These are phyloP conservation scores for Ochropleura leucogaster DNA, from an alignment of 2,888 invertebrate genomes.

Conservation along the genomic window DNA sequence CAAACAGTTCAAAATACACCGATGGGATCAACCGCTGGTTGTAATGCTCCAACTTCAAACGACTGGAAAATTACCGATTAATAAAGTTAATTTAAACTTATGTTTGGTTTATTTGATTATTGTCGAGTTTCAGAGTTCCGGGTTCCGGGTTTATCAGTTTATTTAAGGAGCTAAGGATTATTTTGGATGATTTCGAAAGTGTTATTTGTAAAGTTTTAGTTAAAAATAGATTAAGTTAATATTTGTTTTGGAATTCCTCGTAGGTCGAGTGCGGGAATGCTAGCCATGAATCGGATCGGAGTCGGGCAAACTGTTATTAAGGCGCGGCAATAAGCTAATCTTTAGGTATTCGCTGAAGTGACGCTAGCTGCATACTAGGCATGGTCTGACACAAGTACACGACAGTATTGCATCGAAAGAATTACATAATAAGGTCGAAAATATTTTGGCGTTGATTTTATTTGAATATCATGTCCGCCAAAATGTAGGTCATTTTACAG, in stretches of 20 bases:
- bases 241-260: neutral
- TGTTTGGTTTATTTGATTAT: slow-evolving; percentile 39
- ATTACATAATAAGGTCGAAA: too few relatives aligned
- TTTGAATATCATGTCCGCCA: too few relatives aligned
- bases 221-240: neutral
- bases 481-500: too few relatives aligned
- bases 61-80: slow-evolving; percentile 53
- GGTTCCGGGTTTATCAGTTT: slow-evolving; percentile 26
- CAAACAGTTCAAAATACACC: slow-evolving; percentile 10
- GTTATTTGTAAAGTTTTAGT: slow-evolving; percentile 34
- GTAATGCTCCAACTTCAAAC: slow-evolving; percentile 44
- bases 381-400: too few relatives aligned
- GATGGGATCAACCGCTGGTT: slow-evolving; percentile 45
- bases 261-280: too few relatives aligned
- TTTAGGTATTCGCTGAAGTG: too few relatives aligned
- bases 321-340: too few relatives aligned
- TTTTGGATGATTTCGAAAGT: slow-evolving; percentile 16
- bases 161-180: slow-evolving; percentile 7
- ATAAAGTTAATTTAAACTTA: slow-evolving; percentile 60
- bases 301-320: too few relatives aligned
- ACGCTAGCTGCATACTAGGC: too few relatives aligned
- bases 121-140: slow-evolving; percentile 12
- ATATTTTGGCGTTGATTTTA: too few relatives aligned
- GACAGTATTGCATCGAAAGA: too few relatives aligned
- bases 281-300: too few relatives aligned